A percentile compares a stretch with the other conserved stretches of the same genome.
Conservation (phyloP, 2,113 vertebrate genomes). For the Pteropus alecto region DNA sequence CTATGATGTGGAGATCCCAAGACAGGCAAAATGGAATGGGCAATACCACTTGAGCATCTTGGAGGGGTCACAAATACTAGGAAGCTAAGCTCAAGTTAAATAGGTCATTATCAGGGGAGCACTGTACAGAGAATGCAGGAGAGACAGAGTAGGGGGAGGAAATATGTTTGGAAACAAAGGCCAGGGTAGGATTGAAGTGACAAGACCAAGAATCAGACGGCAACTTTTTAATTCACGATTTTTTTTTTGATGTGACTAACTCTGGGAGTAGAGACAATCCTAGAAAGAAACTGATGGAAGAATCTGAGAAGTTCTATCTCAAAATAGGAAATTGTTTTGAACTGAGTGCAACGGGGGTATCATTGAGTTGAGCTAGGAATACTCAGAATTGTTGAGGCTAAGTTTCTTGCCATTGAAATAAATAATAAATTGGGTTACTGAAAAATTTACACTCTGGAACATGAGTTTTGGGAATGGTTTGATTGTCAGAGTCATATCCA, state of each 20-base stretch:
- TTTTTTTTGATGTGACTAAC: not conserved
- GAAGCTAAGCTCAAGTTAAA: not conserved
- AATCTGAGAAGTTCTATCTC: not conserved
- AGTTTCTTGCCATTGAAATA: not conserved
- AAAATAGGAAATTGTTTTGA: not conserved
- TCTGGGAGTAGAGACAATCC: not conserved
- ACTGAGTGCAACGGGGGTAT: not conserved
- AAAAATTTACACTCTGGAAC: not conserved
- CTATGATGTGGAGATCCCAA: not conserved
- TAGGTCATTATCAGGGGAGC: not conserved
- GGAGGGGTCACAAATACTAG: not conserved
- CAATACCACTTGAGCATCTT: not conserved
- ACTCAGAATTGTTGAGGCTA: not conserved
- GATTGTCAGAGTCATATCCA: not conserved
- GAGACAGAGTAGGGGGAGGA: not conserved
- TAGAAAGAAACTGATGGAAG: not conserved
- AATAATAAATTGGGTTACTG: not conserved
- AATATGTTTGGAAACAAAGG: not conserved
- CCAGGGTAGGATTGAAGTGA: not conserved
- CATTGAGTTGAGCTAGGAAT: not conserved
- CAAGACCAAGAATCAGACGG: not conserved
- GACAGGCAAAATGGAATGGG: not conserved
- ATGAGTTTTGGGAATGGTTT: not conserved
- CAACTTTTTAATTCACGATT: not conserved
- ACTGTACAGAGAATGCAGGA: not conserved